Conservation (phyloP, 2,113 vertebrate genomes). For the Amazona vittata region DNA sequence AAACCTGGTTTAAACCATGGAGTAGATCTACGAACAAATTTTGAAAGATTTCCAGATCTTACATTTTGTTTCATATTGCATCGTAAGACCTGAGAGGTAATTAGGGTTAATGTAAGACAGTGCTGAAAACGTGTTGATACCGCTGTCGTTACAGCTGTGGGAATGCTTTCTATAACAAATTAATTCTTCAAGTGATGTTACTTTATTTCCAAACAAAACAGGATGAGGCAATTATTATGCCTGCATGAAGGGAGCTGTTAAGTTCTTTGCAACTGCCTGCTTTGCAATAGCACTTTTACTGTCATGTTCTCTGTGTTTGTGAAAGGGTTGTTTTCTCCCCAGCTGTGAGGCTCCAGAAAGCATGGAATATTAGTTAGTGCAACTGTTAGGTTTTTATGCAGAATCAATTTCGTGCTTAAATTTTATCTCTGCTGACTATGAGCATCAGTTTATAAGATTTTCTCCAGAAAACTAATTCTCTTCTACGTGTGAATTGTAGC, state of each 20-base stretch:
- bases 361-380: not conserved
- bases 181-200: not conserved
- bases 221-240: not conserved
- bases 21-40: not conserved
- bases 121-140: not conserved
- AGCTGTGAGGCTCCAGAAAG: not conserved
- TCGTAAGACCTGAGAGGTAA: not conserved
- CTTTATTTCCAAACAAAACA: slow-evolving; percentile 13
- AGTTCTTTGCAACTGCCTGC: not conserved
- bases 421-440: not conserved
- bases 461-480: not conserved
- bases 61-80: not conserved
- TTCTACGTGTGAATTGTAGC: not conserved
- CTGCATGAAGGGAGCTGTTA: not conserved
- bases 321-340: not conserved
- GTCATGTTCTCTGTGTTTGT: not conserved
- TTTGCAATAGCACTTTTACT: not conserved
- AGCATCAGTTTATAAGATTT: not conserved
- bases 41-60: not conserved
- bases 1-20: not conserved
- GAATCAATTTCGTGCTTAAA: not conserved
- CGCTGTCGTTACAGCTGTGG: not conserved
- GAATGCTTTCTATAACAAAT: not conserved
- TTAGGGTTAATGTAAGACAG: not conserved
- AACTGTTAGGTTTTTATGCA: not conserved